Evolutionary conservation across 2,113 vertebrate genomes (phyloP).

Genomic region (Polyodon spathula): DNA sequence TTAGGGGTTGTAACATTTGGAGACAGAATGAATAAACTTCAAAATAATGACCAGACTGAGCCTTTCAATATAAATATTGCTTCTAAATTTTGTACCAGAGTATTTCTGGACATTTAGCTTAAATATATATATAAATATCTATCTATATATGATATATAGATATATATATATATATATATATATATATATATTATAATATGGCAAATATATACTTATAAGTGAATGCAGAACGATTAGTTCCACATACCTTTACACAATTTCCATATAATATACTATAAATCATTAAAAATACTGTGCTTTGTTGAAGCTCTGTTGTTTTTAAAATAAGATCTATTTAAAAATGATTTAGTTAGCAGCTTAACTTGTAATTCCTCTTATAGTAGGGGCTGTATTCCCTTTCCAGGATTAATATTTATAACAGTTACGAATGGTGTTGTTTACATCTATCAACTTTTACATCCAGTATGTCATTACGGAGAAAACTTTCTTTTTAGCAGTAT

Average conservation of each 20-base stretch:
- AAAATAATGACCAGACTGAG: constrained; percentile 47
- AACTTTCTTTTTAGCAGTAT: neutral
- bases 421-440: constrained; percentile 16
- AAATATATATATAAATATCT: no score
- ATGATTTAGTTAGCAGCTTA: constrained; percentile 48
- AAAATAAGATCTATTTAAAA: constrained; percentile 41
- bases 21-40: constrained; percentile 30
- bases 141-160: no score
- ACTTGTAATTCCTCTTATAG: constrained; percentile 31
- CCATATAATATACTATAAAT: constrained; percentile 65
- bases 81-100: constrained; percentile 52
- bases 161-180: constrained; percentile 30
- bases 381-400: constrained; percentile 20
- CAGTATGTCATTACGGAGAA: neutral
- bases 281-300: constrained; percentile 70
- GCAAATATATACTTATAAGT: no score
- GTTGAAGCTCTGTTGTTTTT: constrained; percentile 36
- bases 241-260: constrained; percentile 57
- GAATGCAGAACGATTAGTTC: constrained; percentile 36
- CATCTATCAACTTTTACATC: constrained; percentile 7
- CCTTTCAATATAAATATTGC: constrained; percentile 61
- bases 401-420: constrained; percentile 16
- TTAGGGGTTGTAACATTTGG: constrained; percentile 24
- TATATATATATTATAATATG: no score
- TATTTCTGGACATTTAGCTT: no score